phyloP scores from a whole-genome alignment of 2,113 vertebrate species.

The Ellobius talpinus region DNA sequence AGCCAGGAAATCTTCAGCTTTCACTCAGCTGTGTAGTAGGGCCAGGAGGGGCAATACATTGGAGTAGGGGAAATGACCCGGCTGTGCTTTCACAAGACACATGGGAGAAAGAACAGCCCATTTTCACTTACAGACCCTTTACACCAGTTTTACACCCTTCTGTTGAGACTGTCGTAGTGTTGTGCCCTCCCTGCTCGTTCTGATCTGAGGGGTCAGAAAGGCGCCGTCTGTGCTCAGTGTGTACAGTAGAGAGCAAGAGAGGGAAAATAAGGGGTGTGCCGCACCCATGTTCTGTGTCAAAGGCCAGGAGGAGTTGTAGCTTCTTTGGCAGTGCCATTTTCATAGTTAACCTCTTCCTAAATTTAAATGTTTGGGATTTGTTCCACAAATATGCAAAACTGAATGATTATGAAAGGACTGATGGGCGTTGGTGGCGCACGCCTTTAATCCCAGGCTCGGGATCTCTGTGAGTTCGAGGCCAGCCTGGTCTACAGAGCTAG shows the following conservation, averaged over 20 bases:
- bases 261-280: neutral
- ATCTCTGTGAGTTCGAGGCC: no score
- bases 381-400: constrained; percentile 31
- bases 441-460: no score
- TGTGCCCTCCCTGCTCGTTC: neutral
- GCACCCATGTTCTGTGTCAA: constrained; percentile 11
- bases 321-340: constrained; percentile 10
- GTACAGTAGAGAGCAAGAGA: constrained; percentile 21
- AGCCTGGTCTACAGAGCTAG: no score
- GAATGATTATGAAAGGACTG: constrained; percentile 20
- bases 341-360: constrained; percentile 24
- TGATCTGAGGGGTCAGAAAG: neutral
- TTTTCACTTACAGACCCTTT: constrained; percentile 41
- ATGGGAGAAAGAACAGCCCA: neutral
- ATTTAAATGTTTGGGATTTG: constrained; percentile 24
- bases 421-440: neutral
- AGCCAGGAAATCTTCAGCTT: neutral
- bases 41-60: neutral
- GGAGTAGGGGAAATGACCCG: neutral
- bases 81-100: neutral
- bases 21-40: constrained; percentile 23
- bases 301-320: constrained; percentile 37
- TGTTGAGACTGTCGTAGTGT: neutral
- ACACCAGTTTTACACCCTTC: constrained; percentile 49
- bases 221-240: constrained; percentile 39